phyloP scores from a whole-genome alignment of 2,888 invertebrate species.

The Pherbina coryleti region DNA sequence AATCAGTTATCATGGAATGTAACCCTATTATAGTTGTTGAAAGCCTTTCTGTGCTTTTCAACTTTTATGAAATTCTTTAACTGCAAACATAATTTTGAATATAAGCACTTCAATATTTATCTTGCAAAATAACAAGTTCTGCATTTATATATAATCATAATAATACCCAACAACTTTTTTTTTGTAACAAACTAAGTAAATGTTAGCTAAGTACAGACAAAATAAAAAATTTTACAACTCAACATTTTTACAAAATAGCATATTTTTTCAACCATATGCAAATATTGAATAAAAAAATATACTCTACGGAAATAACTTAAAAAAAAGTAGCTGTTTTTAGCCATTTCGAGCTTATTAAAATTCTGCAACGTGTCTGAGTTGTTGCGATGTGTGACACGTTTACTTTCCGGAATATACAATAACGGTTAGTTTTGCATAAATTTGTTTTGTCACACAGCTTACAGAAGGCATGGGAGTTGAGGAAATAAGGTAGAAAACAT shows the following conservation, averaged over 20 bases:
- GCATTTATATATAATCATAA: neutral
- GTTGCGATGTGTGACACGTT: constrained; percentile 30
- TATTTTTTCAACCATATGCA: neutral
- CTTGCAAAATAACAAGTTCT: too few relatives aligned
- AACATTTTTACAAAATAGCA: neutral
- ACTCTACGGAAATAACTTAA: neutral
- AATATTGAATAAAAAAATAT: neutral
- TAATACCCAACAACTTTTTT: neutral
- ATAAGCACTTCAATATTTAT: too few relatives aligned
- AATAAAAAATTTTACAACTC: neutral
- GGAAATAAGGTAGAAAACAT: neutral
- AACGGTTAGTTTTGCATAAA: constrained; percentile 23
- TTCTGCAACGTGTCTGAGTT: constrained; percentile 32
- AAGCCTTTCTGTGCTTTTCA: too few relatives aligned
- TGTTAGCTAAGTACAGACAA: neutral
- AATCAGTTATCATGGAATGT: too few relatives aligned
- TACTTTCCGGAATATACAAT: constrained; percentile 26
- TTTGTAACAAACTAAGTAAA: neutral
- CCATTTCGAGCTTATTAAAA: constrained; percentile 33
- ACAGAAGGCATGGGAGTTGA: neutral
- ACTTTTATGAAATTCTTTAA: too few relatives aligned
- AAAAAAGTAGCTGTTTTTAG: neutral
- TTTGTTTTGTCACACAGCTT: constrained; percentile 25
- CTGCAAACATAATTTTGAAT: too few relatives aligned
- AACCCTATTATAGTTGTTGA: too few relatives aligned